phyloP scores from a whole-genome alignment of 53 echinoderm and acorn worm genomes.

The Temnopleurus reevesii region DNA sequence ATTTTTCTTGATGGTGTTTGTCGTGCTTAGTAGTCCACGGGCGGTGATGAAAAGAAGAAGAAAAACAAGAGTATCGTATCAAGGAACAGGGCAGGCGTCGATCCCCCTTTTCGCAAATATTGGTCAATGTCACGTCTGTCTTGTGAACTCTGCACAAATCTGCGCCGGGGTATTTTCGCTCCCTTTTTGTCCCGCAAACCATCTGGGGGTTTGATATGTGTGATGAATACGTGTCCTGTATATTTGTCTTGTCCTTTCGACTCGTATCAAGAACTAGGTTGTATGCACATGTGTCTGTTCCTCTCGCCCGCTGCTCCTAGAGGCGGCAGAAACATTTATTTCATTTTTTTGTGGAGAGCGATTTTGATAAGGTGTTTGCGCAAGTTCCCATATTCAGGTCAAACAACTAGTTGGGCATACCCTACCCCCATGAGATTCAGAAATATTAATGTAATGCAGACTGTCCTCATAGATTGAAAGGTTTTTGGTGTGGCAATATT shows the following conservation, averaged over 20 bases:
- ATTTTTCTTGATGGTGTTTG: neutral
- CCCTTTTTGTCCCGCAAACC: neutral
- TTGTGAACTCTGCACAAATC: constrained; percentile 30
- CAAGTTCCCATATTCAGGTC: constrained; percentile 1
- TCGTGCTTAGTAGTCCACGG: neutral
- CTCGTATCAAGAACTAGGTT: constrained; percentile 32
- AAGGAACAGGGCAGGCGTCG: constrained; percentile 9
- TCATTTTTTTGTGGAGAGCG: neutral
- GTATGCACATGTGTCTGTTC: constrained; percentile 34
- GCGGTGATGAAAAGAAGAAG: neutral
- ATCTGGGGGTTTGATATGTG: constrained; percentile 44
- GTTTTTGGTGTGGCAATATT: neutral
- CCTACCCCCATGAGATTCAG: neutral
- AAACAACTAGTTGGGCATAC: constrained; percentile 39
- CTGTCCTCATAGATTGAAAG: neutral
- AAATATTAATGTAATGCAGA: constrained; percentile 8
- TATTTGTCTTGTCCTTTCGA: constrained; percentile 32
- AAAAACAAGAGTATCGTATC: neutral
- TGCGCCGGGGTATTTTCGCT: constrained; percentile 1
- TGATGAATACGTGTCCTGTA: constrained; percentile 38
- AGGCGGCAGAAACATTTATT: constrained; percentile 4
- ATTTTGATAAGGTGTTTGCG: constrained; percentile 38
- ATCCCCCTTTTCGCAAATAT: constrained; percentile 26
- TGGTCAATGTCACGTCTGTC: constrained; percentile 47
- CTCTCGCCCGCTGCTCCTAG: neutral